Base-by-base conservation (phyloP, 2,113 vertebrate genomes). In the Thamnaconus septentrionalis region DNA sequence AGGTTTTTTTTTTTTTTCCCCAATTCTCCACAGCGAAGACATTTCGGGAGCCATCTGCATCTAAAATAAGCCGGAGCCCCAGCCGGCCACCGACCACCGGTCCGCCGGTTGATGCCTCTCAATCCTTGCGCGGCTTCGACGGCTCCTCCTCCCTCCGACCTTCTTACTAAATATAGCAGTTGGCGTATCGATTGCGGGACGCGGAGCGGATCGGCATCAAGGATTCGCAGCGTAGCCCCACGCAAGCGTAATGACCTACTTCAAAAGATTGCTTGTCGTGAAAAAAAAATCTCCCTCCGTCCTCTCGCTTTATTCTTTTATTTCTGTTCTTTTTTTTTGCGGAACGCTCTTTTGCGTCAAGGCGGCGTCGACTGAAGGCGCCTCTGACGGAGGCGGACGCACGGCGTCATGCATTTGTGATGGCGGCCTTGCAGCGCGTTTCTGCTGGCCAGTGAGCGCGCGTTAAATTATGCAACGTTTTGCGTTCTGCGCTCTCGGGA, bases 101-200 rank as follows among this genome's bases (percentile, higher is more conserved):
- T 31, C 18, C 18, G 2, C 70, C 53, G 59, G 54, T 54, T 71
- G 73, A 85, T 87, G 87, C 80, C 79, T 72, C 75, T 69, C 75
- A 65, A 69, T 81, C 75, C 73, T 76, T 57, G 55, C 67, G 51
- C 77, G 75, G 75, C 63, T 64, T 82, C 55, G 56, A 69, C 80
- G 81, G 81, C 85, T 90, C 86, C 85, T 90, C 86, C 85, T 87
- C 84, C 85, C 84, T 47, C 39, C 74, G 88, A 90, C 89, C 91
- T 87, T 91, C 86, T 91, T 91, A 84, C 89, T 87, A 87, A 83
- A 89, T 89, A 90, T 91, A 92, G 83, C 71, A 61, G 61, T 79
- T 75, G 73, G 61, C 61, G 66, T 90, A 91, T 92, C 78, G 91
- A 92, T 91, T 91, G 82, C 82, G 69, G 76, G 78, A 85, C 70